A percentile compares a stretch with the other conserved stretches of the same genome.
These are phyloP conservation scores for Caenorhabditis sp. DNA, from an alignment of 2,888 invertebrate genomes.

Conservation along the genomic window DNA sequence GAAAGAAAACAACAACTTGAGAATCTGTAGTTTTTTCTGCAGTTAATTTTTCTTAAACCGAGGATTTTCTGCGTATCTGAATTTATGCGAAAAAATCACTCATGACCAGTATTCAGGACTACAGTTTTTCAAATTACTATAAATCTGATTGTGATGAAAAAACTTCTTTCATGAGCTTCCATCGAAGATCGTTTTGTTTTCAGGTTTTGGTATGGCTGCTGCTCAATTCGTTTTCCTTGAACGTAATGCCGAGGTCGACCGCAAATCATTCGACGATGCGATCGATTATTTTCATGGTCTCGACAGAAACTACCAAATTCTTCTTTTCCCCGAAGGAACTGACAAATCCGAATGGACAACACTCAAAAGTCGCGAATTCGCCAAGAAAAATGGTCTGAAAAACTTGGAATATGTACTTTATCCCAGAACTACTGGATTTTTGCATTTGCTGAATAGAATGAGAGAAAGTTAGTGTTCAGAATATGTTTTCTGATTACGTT, in stretches of 20 bases:
- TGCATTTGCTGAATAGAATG: conserved; percentile 74
- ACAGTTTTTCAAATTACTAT: too few species aligned
- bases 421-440: conserved; percentile 83
- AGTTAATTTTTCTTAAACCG: too few species aligned
- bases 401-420: conserved; percentile 82
- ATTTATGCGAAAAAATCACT: too few species aligned
- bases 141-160: too few species aligned
- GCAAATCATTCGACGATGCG: conserved; percentile 78
- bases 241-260: conserved; percentile 83
- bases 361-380: conserved; percentile 72
- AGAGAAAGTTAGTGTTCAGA: conserved; percentile 72
- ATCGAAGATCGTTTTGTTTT: neutral
- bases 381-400: conserved; percentile 72
- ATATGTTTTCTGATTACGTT: neutral
- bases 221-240: conserved; percentile 85
- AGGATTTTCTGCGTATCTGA: too few species aligned
- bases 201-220: conserved; percentile 82
- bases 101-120: too few species aligned
- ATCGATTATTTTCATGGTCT: conserved; percentile 81
- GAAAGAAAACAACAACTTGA: too few species aligned
- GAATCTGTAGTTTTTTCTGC: too few species aligned
- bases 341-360: conserved; percentile 81
- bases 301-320: conserved; percentile 77
- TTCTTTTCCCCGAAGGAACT: conserved; percentile 88
- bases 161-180: neutral